Evolutionary conservation across 1,140 invertebrate genomes (phyloP), one percentile per base, ranked within the genome.

Genomic region (Calliphora vicina): DNA sequence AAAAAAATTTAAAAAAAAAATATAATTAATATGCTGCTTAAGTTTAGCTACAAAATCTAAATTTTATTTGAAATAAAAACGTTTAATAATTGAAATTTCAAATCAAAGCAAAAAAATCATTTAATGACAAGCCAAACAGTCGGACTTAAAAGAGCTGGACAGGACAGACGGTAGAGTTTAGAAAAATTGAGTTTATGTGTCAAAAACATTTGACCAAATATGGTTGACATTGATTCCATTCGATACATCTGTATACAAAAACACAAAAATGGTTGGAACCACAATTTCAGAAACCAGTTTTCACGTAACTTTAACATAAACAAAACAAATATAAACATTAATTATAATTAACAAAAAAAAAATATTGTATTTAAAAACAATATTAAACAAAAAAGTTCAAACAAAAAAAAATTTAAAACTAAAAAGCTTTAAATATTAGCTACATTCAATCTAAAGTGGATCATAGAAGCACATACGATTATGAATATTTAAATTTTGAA

Each of bases 121-220:
- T 67, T 0, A 67, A 23, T 67, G 61, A 67, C 61, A 23, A 57
- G 45, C 13, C 45, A 57, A 13, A 4, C 45, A 57, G 12, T 15
- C 50, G 2, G 50, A 3, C n/a, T 57, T n/a, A n/a, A 57, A 13
- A 4, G 10, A 57, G 12, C 50, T 15, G 2, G 50, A 3, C n/a
- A 17, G n/a, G n/a, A n/a, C n/a, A n/a, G 45, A 50, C 45, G 3
- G 45, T 50, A 17, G 2, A 50, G 15, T 50, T 50, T 50, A 50
- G 45, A 50, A 50, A 50, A 67, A 67, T 78, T 78, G 74, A 78
- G 74, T 78, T 43, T 43, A 78, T 78, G 43, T 78, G 74, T 78
- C 74, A 78, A 78, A 78, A 78, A 78, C 74, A 78, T 78, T 78
- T 78, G 29, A 43, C 74, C 74, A 78, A 45, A 78, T 45, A 78